Evolutionary conservation across 2,113 vertebrate genomes (phyloP).

Genomic region (Cyanoramphus novaezelandiae): DNA sequence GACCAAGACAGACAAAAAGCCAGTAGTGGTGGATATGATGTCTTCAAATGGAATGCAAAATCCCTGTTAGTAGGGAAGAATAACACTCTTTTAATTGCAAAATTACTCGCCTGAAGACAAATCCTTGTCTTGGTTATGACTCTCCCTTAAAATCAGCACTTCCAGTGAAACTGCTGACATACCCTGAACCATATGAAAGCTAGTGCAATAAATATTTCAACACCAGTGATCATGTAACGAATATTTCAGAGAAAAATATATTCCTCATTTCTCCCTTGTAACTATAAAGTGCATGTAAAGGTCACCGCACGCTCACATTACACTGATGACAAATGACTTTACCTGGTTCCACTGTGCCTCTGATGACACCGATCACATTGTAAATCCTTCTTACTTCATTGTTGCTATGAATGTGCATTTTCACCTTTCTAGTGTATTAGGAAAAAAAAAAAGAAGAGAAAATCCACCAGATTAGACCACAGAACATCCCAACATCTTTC

Average conservation of each 20-base stretch:
- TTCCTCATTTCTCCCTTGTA: background rate
- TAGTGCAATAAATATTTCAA: background rate
- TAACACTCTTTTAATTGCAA: background rate
- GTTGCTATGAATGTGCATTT: conserved; percentile 86
- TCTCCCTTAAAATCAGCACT: background rate
- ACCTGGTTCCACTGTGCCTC: conserved; percentile 91
- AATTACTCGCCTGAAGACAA: background rate
- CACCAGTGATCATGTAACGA: background rate
- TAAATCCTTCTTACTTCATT: conserved; percentile 89
- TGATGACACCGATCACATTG: conserved; percentile 91
- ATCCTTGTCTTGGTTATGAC: background rate
- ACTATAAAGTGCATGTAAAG: background rate
- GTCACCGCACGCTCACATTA: background rate
- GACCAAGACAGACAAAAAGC: background rate
- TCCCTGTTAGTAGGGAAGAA: background rate
- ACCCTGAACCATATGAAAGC: background rate
- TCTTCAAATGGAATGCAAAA: background rate
- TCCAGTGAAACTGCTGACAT: background rate
- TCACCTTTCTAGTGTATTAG: conserved; percentile 80
- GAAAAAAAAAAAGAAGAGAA: conserved; percentile 3
- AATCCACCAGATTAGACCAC: background rate
- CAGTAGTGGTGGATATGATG: background rate
- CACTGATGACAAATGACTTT: background rate
- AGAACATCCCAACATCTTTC: background rate
- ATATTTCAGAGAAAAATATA: background rate